Conservation (phyloP, 1,140 invertebrate genomes). For the Ericerus pela region DNA sequence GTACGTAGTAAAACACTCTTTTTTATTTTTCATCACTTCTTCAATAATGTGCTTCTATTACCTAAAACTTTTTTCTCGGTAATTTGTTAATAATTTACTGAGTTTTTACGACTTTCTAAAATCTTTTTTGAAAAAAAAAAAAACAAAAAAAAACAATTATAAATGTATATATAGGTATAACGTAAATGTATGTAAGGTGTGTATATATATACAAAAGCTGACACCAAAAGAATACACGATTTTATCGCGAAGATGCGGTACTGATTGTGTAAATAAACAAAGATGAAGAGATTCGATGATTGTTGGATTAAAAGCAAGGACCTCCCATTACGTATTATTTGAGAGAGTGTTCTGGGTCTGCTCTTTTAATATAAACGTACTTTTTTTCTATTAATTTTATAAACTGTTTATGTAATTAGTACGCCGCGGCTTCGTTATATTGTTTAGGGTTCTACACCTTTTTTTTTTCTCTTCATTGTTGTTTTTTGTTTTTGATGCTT, state of each 20-base stretch:
- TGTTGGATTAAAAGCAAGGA: conserved; percentile 10
- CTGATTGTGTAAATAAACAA: conserved; percentile 3
- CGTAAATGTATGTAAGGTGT: no score
- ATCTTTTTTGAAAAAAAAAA: conserved; percentile 4
- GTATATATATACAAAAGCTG: no score
- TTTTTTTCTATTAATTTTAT: conserved; percentile 7
- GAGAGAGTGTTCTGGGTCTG: conserved; percentile 10
- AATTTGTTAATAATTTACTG: conserved; percentile 6
- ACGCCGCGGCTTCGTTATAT: conserved; percentile 5
- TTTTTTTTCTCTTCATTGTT: no score
- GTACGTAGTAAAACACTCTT: no score
- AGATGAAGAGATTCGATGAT: conserved; percentile 8
- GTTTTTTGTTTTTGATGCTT: no score
- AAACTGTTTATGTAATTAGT: conserved; percentile 11
- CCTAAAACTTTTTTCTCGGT: no score
- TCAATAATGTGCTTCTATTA: no score
- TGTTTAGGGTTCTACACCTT: no score
- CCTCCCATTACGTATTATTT: conserved; percentile 9
- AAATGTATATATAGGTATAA: no score
- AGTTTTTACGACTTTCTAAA: conserved; percentile 8
- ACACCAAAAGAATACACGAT: not conserved
- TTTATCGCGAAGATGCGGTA: conserved; percentile 5
- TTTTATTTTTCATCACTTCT: no score
- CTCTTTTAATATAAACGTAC: conserved; percentile 11
- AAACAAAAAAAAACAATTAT: no score